Conservation (phyloP, 2,888 invertebrate species). For the Amorpha juglandis region DNA sequence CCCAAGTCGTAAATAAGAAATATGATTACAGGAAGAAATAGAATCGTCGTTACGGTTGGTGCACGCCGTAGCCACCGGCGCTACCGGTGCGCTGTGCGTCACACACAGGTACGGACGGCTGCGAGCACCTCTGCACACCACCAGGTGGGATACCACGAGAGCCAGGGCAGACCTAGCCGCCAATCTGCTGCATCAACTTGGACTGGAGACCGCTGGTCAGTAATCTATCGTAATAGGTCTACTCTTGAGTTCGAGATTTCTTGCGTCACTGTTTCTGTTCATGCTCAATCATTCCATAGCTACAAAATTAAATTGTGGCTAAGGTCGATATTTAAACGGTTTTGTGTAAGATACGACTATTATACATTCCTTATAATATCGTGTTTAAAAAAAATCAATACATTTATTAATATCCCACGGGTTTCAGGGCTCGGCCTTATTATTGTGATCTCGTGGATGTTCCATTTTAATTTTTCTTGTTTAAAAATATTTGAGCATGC, state of each 20-base stretch:
- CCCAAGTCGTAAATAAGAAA: too few species aligned
- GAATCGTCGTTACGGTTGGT: constrained; percentile 89
- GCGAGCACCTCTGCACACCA: constrained; percentile 87
- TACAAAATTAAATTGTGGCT: too few species aligned
- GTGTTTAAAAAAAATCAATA: too few species aligned
- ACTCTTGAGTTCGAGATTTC: not conserved
- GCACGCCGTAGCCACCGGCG: constrained; percentile 89
- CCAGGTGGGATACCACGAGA: constrained; percentile 89
- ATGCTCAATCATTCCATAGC: too few species aligned
- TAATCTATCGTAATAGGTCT: constrained; percentile 31
- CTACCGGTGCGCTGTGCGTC: constrained; percentile 89
- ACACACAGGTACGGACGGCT: constrained; percentile 88
- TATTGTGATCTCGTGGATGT: too few species aligned
- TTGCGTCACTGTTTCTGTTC: not conserved
- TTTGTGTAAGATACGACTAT: too few species aligned
- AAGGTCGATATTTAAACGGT: too few species aligned
- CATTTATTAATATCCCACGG: too few species aligned
- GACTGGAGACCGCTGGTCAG: constrained; percentile 82
- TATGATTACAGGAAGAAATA: constrained; percentile 79
- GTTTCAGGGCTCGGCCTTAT: too few species aligned
- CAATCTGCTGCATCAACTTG: constrained; percentile 89
- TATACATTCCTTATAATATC: too few species aligned
- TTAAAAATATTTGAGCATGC: too few species aligned
- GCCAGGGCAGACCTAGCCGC: constrained; percentile 92
- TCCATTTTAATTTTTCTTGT: too few species aligned